These are phyloP conservation scores for Kryptolebias ocellatus DNA, from an alignment of 2,797 vertebrate genomes.

Conservation along the genomic window DNA sequence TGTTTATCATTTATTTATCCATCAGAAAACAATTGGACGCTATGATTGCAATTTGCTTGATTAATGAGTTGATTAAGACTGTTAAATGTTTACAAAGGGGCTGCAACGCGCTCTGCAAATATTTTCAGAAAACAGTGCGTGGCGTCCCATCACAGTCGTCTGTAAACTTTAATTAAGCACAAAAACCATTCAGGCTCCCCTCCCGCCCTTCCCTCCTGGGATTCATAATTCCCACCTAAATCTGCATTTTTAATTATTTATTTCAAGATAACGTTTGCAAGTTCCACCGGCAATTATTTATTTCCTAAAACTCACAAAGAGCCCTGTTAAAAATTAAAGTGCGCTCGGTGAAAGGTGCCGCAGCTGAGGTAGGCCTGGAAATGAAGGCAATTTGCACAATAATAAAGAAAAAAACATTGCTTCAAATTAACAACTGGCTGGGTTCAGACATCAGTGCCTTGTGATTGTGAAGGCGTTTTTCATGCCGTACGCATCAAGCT, in stretches of 20 bases:
- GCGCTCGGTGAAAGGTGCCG: conserved; percentile 52
- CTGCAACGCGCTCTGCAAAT: conserved; percentile 76
- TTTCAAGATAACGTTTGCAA: conserved; percentile 76
- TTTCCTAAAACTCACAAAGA: conserved; percentile 71
- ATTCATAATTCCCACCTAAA: conserved; percentile 84
- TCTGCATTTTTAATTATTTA: conserved; percentile 86
- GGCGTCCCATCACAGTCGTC: conserved; percentile 73
- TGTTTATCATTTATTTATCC: conserved; percentile 80
- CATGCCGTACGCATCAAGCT: conserved; percentile 56
- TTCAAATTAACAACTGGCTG: conserved; percentile 29
- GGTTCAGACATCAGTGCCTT: conserved; percentile 40
- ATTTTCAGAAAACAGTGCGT: conserved; percentile 76
- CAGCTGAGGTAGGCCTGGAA: conserved; percentile 47
- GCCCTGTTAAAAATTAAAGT: conserved; percentile 43
- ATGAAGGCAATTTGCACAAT: conserved; percentile 64
- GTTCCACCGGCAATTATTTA: conserved; percentile 73
- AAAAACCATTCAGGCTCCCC: conserved; percentile 51
- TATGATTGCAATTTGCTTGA: conserved; percentile 83
- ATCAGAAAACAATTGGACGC: conserved; percentile 81
- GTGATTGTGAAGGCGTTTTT: conserved; percentile 64
- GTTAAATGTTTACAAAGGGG: conserved; percentile 81
- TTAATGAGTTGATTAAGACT: conserved; percentile 84
- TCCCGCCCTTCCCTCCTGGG: conserved; percentile 63
- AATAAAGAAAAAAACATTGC: conserved; percentile 9
- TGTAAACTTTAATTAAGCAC: conserved; percentile 84